Evolutionary conservation across 2,888 invertebrate species (phyloP).

Genomic region (Mongoloraphidia duomilia): DNA sequence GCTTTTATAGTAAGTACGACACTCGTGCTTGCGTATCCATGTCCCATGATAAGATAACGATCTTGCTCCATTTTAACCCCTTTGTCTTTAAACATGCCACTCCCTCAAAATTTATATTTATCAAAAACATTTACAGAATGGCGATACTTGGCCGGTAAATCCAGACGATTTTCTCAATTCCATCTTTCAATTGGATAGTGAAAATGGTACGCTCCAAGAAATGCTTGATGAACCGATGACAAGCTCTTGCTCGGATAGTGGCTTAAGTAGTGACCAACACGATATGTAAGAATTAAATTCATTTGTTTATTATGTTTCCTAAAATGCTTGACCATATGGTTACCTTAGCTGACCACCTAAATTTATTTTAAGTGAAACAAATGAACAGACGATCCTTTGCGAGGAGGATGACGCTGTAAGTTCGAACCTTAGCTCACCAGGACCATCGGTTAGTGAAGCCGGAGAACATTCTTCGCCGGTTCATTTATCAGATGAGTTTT

Average conservation of each 20-base stretch:
- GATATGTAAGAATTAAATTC: conserved; percentile 33
- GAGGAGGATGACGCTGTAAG: conserved; percentile 6
- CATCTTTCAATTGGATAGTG: conserved; percentile 48
- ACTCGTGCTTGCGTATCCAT: background rate
- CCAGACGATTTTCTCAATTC: conserved; percentile 53
- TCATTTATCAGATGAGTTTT: background rate
- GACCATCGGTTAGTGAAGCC: conserved; percentile 14
- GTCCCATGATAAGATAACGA: too few species aligned
- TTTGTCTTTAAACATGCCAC: conserved; percentile 8
- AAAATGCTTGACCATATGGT: background rate
- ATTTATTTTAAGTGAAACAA: background rate
- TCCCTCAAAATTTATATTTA: conserved; percentile 1
- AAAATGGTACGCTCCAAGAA: conserved; percentile 33
- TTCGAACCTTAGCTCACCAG: conserved; percentile 14
- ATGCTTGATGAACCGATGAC: conserved; percentile 36
- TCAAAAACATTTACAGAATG: conserved; percentile 23
- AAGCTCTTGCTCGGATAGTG: conserved; percentile 49
- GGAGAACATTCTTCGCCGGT: conserved; percentile 12
- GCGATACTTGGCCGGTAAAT: conserved; percentile 32
- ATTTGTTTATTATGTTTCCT: background rate
- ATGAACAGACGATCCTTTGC: background rate
- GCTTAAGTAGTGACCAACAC: conserved; percentile 47
- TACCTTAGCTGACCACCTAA: background rate
- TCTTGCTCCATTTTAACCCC: background rate
- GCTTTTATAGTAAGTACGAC: conserved; percentile 2